These are phyloP conservation scores for Latrodectus elegans DNA, from an alignment of 2,888 invertebrate species.

Conservation along the genomic window DNA sequence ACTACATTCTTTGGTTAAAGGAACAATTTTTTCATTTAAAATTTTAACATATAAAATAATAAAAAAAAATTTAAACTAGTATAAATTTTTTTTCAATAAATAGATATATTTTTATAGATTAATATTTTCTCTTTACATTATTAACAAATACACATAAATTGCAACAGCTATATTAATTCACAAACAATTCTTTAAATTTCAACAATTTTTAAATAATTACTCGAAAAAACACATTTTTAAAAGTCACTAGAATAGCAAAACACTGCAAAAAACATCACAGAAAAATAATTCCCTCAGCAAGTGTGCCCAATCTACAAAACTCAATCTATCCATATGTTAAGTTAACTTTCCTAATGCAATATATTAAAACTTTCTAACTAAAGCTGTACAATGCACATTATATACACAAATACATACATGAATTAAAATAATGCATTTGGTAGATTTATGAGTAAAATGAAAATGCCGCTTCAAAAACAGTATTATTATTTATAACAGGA, in stretches of 20 bases:
- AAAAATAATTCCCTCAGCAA: constrained; percentile 67
- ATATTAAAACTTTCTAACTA: constrained; percentile 69
- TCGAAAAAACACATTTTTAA: constrained; percentile 7
- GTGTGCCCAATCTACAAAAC: constrained; percentile 63
- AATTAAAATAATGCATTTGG: constrained; percentile 63
- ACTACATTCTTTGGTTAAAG: too few species aligned
- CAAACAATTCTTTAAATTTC: too few species aligned
- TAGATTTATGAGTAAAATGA: constrained; percentile 45
- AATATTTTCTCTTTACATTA: too few species aligned
- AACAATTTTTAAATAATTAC: background rate
- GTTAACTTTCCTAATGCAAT: constrained; percentile 68
- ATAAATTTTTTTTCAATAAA: too few species aligned
- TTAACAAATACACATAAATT: too few species aligned
- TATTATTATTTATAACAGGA: constrained; percentile 28
- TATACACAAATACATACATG: constrained; percentile 69
- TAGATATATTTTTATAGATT: too few species aligned
- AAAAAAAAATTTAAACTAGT: too few species aligned
- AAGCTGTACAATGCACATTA: constrained; percentile 70
- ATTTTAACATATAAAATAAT: too few species aligned
- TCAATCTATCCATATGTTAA: constrained; percentile 52
- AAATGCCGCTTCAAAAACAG: constrained; percentile 9
- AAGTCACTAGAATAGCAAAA: constrained; percentile 22
- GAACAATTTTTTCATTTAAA: too few species aligned
- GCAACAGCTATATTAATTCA: too few species aligned
- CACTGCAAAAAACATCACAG: constrained; percentile 62